phyloP scores from a whole-genome alignment of 2,113 vertebrate genomes.

The Bufo bufo region DNA sequence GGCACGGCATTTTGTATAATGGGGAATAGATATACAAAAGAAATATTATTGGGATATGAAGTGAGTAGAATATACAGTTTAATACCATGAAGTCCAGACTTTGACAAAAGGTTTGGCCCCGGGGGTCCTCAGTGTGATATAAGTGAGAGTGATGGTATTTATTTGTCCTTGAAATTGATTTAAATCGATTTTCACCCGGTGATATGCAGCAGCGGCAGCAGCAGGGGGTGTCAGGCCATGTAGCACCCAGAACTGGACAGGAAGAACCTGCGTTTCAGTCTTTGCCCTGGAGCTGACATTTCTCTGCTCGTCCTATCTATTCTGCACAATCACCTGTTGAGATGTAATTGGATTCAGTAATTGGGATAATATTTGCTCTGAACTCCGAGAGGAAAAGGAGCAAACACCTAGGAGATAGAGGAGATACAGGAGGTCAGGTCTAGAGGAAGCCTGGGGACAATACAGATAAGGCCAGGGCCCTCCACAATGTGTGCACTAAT shows the following conservation, averaged over 20 bases:
- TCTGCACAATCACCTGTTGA: conserved; percentile 56
- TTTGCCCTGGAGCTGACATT: background rate
- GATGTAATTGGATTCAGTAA: conserved; percentile 59
- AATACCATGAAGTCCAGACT: too few species aligned
- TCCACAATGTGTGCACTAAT: background rate
- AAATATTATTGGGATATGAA: too few species aligned
- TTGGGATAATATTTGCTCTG: conserved; percentile 53
- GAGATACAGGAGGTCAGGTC: background rate
- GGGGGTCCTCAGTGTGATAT: background rate
- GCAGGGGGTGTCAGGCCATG: background rate
- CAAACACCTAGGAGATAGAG: conserved; percentile 25
- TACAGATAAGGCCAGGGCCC: background rate
- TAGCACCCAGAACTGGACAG: background rate
- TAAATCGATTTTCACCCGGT: background rate
- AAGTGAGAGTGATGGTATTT: background rate
- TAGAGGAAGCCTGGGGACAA: background rate
- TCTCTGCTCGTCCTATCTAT: conserved; percentile 33
- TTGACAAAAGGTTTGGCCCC: too few species aligned
- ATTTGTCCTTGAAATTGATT: background rate
- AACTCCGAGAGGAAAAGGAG: conserved; percentile 6
- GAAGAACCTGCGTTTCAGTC: too few species aligned
- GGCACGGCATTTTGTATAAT: too few species aligned
- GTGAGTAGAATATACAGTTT: too few species aligned
- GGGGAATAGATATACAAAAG: too few species aligned
- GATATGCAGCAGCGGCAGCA: background rate